A percentile compares a stretch with the other conserved stretches of the same genome.
These are phyloP conservation scores for Lagorchestes hirsutus DNA, from an alignment of 2,797 vertebrate genomes.

Conservation along the genomic window DNA sequence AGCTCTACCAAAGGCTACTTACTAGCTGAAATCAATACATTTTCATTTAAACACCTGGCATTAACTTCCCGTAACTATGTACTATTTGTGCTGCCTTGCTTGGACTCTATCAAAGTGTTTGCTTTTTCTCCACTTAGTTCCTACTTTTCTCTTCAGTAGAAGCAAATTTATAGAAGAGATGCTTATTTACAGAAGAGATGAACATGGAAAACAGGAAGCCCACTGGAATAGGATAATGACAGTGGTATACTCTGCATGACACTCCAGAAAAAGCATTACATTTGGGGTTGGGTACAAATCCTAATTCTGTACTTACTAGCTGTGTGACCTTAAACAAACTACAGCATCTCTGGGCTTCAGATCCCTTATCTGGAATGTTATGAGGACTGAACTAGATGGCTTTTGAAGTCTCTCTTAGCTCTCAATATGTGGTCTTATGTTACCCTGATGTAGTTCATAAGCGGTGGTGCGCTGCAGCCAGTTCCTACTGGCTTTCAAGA, in stretches of 20 bases:
- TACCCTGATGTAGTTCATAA: background rate
- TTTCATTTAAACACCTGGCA: conserved; percentile 80
- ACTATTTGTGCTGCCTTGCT: conserved; percentile 78
- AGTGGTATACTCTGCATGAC: background rate
- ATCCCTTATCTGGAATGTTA: conserved; percentile 42
- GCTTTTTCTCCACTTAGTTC: conserved; percentile 73
- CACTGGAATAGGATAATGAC: background rate
- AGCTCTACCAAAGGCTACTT: conserved; percentile 80
- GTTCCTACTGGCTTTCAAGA: background rate
- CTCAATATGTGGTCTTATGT: background rate
- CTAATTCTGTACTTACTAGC: background rate
- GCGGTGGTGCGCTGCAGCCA: background rate
- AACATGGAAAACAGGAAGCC: background rate
- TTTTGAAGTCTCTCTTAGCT: background rate
- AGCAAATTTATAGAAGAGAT: conserved; percentile 35
- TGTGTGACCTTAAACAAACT: background rate
- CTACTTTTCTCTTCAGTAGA: conserved; percentile 66
- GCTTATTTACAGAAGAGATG: background rate
- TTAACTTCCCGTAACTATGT: conserved; percentile 80
- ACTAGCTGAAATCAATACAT: conserved; percentile 80
- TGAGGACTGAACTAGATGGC: background rate
- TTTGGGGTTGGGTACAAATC: conserved; percentile 28
- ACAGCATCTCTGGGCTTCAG: conserved; percentile 10
- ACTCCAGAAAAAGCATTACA: background rate
- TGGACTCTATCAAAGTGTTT: conserved; percentile 75